Evolutionary conservation across 2,113 vertebrate genomes (phyloP), one percentile per base, ranked within the genome.

Genomic region (Micronycteris hirsuta): DNA sequence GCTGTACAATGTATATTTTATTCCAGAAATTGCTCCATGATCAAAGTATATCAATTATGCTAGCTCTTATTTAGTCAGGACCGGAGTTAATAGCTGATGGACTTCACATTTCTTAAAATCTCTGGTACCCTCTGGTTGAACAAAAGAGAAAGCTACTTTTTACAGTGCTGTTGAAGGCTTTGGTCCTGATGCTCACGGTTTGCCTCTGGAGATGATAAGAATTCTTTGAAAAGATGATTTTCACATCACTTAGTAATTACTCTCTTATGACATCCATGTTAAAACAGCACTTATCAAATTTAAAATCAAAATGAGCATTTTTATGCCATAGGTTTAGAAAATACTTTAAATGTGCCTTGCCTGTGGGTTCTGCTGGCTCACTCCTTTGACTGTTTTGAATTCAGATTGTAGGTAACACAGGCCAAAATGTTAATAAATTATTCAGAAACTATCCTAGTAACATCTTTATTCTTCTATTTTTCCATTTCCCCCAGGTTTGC

Each of bases 301-400:
- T 94, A 70, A 93, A 86, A 80, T 94, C 28, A 65, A 91, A 89
- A 85, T 91, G 54, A 76, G 5, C 19, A 45, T 78, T 96, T 95
- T 85, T 78, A 61, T 84, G 63, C 20, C 22, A 38, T 70, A 71
- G 67, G n/a, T 73, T 89, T 76, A 73, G 77, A 90, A 94, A 89
- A 74, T 38, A 31, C 17, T 97, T 97, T 20, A 70, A 91, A 85
- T 70, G 19, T 2, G 28, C 43, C 17, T 41, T 36, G 15, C n/a
- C 88, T 31, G 2, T 67, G 56, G 33, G 12, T 85, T 96, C 70
- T 81, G 9, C n/a, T 61, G 56, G 10, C 41, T 86, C 16, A 17
- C 1, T 86, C 24, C 9, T 84, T 56, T 49, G 38, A 78, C 28
- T 45, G 15, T 41, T 95, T 73, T 74, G 26, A 84, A 92, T 83